A percentile compares a stretch with the other conserved stretches of the same genome.
Evolutionary conservation across 2,888 invertebrate species (phyloP).

Genomic region (Petrolisthes cinctipes): DNA sequence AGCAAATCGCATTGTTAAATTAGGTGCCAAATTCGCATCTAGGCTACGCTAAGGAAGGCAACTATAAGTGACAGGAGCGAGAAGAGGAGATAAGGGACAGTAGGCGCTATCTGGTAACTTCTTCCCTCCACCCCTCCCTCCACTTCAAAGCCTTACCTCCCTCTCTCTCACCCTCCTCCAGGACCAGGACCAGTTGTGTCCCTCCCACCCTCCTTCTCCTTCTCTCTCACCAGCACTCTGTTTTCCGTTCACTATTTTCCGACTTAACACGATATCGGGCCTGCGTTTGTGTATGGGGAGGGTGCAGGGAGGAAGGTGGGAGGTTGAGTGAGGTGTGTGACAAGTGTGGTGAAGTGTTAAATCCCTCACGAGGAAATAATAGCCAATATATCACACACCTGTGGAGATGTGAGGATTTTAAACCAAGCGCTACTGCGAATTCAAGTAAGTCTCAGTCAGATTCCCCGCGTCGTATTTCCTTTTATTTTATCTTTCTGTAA

Average conservation of each 20-base stretch:
- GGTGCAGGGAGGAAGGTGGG: background rate
- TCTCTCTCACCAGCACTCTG: background rate
- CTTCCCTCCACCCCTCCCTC: background rate
- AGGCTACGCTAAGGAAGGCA: no score
- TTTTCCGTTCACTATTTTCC: background rate
- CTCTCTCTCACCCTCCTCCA: slow-evolving; percentile 3
- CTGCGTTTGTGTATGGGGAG: background rate
- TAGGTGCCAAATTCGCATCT: no score
- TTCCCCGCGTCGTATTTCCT: no score
- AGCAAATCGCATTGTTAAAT: no score
- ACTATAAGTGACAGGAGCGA: background rate
- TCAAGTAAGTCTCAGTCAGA: no score
- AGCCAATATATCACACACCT: background rate
- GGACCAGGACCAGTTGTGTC: background rate
- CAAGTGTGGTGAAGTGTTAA: slow-evolving; percentile 8
- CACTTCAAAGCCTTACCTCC: background rate
- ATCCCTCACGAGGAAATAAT: background rate
- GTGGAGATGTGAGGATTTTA: slow-evolving; percentile 15
- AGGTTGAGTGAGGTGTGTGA: background rate
- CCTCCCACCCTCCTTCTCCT: slow-evolving; percentile 12
- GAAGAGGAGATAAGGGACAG: background rate
- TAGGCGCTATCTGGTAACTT: slow-evolving; percentile 13
- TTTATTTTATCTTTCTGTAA: no score
- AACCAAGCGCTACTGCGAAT: background rate
- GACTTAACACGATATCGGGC: background rate